Percentiles rank a stretch among this genome's conserved stretches.
Evolutionary conservation across 2,888 invertebrate genomes (phyloP).

Genomic region (Ophion obscuratus): DNA sequence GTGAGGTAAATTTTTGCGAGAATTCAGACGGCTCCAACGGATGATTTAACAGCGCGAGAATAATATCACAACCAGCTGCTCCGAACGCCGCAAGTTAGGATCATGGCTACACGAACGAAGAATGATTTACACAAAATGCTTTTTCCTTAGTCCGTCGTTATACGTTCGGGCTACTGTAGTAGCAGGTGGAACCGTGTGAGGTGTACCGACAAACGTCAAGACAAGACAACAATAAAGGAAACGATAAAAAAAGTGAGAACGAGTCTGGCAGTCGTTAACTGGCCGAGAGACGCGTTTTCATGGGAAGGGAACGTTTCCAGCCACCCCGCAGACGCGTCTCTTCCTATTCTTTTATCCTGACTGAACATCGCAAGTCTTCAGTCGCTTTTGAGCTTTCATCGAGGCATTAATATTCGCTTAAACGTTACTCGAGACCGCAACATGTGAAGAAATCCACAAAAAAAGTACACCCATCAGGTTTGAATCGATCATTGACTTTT

Average conservation of each 20-base stretch:
- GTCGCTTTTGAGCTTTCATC: slow-evolving; percentile 21
- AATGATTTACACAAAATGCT: slow-evolving; percentile 46
- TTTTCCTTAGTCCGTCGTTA: slow-evolving; percentile 11
- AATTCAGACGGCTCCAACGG: slow-evolving; percentile 1
- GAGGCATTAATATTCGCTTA: too few relatives aligned
- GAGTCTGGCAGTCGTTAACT: neutral
- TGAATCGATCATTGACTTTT: too few relatives aligned
- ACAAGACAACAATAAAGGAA: slow-evolving; percentile 18
- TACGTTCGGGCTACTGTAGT: neutral
- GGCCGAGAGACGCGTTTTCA: neutral
- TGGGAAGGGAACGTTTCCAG: neutral
- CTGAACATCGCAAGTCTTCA: slow-evolving; percentile 23
- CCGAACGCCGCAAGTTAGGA: slow-evolving; percentile 15
- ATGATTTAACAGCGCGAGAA: slow-evolving; percentile 27
- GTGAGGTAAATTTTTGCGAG: slow-evolving; percentile 18
- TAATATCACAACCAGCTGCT: slow-evolving; percentile 29
- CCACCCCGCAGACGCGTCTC: neutral
- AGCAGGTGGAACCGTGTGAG: slow-evolving; percentile 19
- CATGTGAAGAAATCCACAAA: neutral
- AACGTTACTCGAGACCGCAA: too few relatives aligned
- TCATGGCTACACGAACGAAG: slow-evolving; percentile 34
- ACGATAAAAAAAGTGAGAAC: slow-evolving; percentile 19
- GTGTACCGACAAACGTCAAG: neutral
- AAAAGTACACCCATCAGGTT: neutral
- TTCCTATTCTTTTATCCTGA: neutral